These are phyloP conservation scores for Oriolus oriolus DNA, from an alignment of 2,113 vertebrate species.

Conservation along the genomic window DNA sequence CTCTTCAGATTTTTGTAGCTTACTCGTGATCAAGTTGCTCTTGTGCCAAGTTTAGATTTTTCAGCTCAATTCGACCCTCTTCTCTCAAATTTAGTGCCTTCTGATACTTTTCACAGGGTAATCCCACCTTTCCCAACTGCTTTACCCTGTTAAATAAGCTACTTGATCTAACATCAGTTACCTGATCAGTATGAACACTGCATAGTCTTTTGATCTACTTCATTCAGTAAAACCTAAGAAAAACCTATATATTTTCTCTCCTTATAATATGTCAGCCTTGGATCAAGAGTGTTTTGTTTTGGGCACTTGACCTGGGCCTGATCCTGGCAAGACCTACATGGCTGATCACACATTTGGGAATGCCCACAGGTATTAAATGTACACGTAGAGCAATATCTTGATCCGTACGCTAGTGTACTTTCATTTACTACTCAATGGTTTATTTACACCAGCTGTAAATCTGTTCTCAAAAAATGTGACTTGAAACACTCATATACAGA, in stretches of 20 bases:
- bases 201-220: background rate
- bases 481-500: background rate
- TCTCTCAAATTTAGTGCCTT: background rate
- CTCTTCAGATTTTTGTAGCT: background rate
- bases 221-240: background rate
- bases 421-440: background rate
- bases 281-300: background rate
- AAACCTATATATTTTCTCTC: background rate
- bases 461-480: background rate
- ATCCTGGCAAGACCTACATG: background rate
- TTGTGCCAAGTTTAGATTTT: background rate
- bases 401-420: fast-evolving
- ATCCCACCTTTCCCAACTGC: background rate
- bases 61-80: background rate
- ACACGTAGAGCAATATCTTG: background rate
- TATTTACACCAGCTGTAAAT: background rate
- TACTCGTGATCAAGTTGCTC: background rate
- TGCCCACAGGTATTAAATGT: background rate
- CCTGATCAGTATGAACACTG: background rate
- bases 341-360: background rate
- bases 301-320: background rate
- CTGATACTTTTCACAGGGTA: background rate
- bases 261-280: background rate
- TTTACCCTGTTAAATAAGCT: background rate
- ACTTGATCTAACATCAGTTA: background rate